These are phyloP conservation scores for Coregonus sp. DNA, from an alignment of 2,797 vertebrate genomes.

Conservation along the genomic window DNA sequence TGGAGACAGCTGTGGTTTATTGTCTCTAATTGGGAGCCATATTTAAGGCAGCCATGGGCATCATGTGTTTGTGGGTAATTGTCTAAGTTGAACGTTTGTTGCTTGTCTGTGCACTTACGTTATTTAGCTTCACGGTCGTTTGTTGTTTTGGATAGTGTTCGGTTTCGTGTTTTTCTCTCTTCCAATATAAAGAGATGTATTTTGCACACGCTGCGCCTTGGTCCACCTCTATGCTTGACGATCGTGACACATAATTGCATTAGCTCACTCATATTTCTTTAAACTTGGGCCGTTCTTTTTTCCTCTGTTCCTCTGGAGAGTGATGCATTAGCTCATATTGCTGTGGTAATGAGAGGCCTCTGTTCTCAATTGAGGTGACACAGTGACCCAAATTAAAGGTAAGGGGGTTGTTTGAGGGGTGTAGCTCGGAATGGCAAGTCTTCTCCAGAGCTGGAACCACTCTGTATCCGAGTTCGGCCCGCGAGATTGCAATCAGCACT, in stretches of 20 bases:
- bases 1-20: no score
- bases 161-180: no score
- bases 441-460: not conserved
- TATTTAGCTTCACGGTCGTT: no score
- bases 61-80: no score
- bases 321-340: conserved; percentile 69
- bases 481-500: not conserved
- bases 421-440: not conserved
- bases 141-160: no score
- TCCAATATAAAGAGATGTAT: no score
- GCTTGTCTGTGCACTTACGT: no score
- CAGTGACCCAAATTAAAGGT: conserved; percentile 68
- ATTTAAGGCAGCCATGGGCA: no score
- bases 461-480: not conserved
- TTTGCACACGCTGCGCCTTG: no score
- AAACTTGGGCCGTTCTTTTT: conserved; percentile 39
- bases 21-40: no score
- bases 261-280: conserved; percentile 61
- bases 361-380: conserved; percentile 61
- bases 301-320: conserved; percentile 39
- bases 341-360: conserved; percentile 54
- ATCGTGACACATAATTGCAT: conserved; percentile 71
- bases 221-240: no score
- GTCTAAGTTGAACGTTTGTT: no score
- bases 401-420: conserved; percentile 11